phyloP scores from a whole-genome alignment of 2,888 invertebrate species.

The Hypselothyrea guttata region DNA sequence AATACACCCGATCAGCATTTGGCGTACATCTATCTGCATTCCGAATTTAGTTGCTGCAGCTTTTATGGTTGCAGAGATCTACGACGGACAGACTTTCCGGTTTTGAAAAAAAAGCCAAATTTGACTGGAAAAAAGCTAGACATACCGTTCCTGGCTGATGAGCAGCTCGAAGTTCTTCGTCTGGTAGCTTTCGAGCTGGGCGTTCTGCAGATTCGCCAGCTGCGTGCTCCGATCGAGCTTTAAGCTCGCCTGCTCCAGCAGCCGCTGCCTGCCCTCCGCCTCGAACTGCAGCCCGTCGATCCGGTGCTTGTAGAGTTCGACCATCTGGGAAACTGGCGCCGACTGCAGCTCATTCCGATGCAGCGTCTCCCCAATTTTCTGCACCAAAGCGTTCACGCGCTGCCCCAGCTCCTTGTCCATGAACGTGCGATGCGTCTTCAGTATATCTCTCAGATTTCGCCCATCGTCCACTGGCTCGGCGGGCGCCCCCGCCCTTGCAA shows the following conservation, averaged over 20 bases:
- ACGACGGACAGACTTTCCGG: too few relatives aligned
- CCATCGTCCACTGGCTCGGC: conserved; percentile 76
- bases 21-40: too few relatives aligned
- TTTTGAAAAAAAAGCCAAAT: too few relatives aligned
- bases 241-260: conserved; percentile 76
- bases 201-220: conserved; percentile 76
- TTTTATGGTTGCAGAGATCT: too few relatives aligned
- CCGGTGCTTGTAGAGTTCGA: conserved; percentile 81
- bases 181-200: conserved; percentile 78
- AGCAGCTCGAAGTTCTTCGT: conserved; percentile 80
- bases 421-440: conserved; percentile 76
- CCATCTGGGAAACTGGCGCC: conserved; percentile 79
- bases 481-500: too few relatives aligned
- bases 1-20: too few relatives aligned
- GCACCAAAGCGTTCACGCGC: conserved; percentile 76
- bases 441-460: conserved; percentile 79
- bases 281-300: conserved; percentile 75
- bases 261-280: conserved; percentile 70
- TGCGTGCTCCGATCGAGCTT: conserved; percentile 78
- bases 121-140: too few relatives aligned
- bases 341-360: conserved; percentile 77
- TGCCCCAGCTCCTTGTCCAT: conserved; percentile 78
- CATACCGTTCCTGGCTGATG: conserved; percentile 79
- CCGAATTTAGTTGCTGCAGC: too few relatives aligned
- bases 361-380: conserved; percentile 70